Evolutionary conservation across 2,888 invertebrate species (phyloP).

Genomic region (Meteorus cinctellus): DNA sequence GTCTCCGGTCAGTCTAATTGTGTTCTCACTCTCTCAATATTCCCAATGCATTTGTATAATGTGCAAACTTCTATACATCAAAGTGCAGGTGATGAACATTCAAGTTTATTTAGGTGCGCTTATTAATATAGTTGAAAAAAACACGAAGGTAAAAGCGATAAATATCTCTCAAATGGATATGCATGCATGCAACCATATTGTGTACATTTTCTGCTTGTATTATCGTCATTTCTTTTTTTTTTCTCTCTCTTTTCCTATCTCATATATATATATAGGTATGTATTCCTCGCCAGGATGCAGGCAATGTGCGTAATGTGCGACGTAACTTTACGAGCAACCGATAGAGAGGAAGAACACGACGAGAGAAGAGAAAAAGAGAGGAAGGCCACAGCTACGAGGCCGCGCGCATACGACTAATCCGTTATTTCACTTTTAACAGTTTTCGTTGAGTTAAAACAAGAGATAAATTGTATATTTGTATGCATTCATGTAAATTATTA

Average conservation of each 20-base stretch:
- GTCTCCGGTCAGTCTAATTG: too few relatives aligned
- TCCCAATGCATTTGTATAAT: background rate
- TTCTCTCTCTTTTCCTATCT: slow-evolving; percentile 32
- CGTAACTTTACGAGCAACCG: slow-evolving; percentile 56
- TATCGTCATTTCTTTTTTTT: slow-evolving; percentile 44
- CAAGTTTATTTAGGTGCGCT: background rate
- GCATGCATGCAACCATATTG: slow-evolving; percentile 15
- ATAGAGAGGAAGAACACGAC: slow-evolving; percentile 48
- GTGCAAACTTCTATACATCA: background rate
- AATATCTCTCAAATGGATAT: slow-evolving; percentile 5
- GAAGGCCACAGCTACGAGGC: slow-evolving; percentile 46
- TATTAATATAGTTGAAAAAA: background rate
- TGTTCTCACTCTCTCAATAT: too few relatives aligned
- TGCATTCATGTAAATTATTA: slow-evolving; percentile 23
- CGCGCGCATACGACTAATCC: slow-evolving; percentile 39
- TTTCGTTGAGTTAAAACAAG: slow-evolving; percentile 19
- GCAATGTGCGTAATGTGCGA: slow-evolving; percentile 55
- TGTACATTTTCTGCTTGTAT: slow-evolving; percentile 30
- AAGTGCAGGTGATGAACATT: background rate
- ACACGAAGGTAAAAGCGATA: background rate
- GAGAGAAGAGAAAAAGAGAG: slow-evolving; percentile 47
- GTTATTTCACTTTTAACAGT: slow-evolving; percentile 43
- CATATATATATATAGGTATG: background rate
- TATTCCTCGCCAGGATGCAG: slow-evolving; percentile 49
- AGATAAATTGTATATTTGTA: background rate